Evolutionary conservation across 2,888 invertebrate genomes (phyloP), one percentile per base, ranked within the genome.

Genomic region (Stenichneumon culpator): DNA sequence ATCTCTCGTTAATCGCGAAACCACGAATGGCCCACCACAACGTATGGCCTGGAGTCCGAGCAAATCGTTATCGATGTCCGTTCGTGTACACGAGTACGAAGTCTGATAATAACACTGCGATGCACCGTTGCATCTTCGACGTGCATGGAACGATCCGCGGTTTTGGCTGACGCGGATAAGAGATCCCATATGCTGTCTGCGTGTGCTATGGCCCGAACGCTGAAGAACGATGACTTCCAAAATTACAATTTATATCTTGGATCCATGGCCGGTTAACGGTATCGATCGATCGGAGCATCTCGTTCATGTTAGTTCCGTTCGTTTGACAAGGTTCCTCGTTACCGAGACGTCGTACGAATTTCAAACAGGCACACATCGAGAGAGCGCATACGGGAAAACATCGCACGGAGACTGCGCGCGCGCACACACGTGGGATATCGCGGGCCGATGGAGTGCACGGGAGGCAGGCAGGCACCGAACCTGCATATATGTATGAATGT

Each of bases 171-270:
- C 32, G 73, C 63, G 60, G 74, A 6, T 3, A 28, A 28, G 44
- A 60, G n/a, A 75, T 67, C 63, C 32, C 50, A 70, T 19, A 52
- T 52, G 63, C 63, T 52, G 72, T 47, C 70, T 52, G 57, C 67
- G 65, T 52, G 28, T 75, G 32, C 50, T 39, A 57, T 22, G 79
- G 60, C 32, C 52, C 19, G 50, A 36, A 65, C 16, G n/a, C 54
- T 65, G 70, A 54, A 69, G 44, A 79, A 83, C 63, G 50, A 74
- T 75, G 65, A 74, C 69, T 79, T 65, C 79, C 78, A 84, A 84
- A 84, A 84, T 82, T 74, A 82, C 81, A 74, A 84, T 84, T 84
- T 84, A 74, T 81, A 82, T 82, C 74, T 74, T 44, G 81, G 39
- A 65, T 83, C 44, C 36, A 60, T 39, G 52, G 65, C 68, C 47